Conservation (phyloP, 2,113 vertebrate genomes). For the Ammospiza caudacuta region DNA sequence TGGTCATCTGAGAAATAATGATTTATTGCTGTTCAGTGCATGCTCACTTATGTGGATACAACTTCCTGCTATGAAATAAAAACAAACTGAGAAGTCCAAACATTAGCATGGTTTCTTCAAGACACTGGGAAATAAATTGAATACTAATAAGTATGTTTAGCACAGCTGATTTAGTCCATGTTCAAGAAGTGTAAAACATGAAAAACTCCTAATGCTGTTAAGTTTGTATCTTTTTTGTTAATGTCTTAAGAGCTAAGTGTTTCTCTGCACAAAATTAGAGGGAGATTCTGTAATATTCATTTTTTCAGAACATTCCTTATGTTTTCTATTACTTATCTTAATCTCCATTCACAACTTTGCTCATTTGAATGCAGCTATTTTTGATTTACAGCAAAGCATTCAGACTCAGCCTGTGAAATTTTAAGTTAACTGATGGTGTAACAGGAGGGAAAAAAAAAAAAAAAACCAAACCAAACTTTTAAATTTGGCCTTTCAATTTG, state of each 20-base stretch:
- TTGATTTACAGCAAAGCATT: neutral
- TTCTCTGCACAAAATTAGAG: constrained; percentile 15
- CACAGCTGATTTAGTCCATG: constrained; percentile 51
- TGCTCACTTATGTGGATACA: constrained; percentile 69
- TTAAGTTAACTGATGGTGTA: neutral
- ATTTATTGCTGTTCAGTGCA: constrained; percentile 76
- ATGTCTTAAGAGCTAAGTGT: neutral
- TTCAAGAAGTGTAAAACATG: constrained; percentile 39
- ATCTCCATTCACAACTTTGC: neutral
- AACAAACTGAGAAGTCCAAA: constrained; percentile 68
- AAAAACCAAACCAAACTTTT: neutral
- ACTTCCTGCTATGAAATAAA: constrained; percentile 73
- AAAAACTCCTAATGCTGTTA: neutral
- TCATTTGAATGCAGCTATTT: neutral
- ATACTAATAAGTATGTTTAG: constrained; percentile 62
- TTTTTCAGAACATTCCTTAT: neutral
- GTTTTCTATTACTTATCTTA: neutral
- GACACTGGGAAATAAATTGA: constrained; percentile 64
- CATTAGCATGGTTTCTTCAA: constrained; percentile 56
- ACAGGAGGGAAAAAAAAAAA: neutral
- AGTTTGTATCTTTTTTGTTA: neutral
- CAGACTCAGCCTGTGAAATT: neutral
- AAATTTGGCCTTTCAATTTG: neutral
- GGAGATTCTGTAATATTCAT: neutral
- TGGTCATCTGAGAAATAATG: constrained; percentile 82